Conservation (phyloP, 2,797 vertebrate species). For the Onychomys arenicola region DNA sequence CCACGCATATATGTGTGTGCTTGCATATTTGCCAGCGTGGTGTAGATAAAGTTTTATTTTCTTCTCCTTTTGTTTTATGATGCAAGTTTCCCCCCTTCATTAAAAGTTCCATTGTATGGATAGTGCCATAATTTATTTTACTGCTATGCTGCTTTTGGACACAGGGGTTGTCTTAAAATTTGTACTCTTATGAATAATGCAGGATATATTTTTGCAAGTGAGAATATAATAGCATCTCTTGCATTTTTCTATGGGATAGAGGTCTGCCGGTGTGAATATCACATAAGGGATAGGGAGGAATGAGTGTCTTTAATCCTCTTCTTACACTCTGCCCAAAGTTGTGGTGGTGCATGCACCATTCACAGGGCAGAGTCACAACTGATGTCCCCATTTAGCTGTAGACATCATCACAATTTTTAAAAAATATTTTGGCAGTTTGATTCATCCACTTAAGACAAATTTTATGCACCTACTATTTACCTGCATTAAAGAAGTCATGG, state of each 20-base stretch:
- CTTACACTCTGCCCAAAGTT: too few species aligned
- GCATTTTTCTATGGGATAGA: conserved; percentile 34
- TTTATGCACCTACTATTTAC: neutral
- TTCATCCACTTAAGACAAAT: neutral
- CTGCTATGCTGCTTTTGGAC: conserved; percentile 26
- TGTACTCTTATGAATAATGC: conserved; percentile 66
- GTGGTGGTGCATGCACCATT: fast-evolving
- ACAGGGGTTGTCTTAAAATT: conserved; percentile 48
- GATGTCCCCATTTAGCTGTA: neutral
- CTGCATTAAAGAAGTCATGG: neutral
- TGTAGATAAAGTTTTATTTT: conserved; percentile 55
- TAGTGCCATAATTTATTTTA: conserved; percentile 40
- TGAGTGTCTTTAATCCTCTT: neutral
- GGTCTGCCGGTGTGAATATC: neutral
- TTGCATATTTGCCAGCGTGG: neutral
- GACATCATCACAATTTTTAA: neutral
- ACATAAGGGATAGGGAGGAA: neutral
- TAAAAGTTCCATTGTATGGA: conserved; percentile 5
- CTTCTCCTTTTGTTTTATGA: conserved; percentile 38
- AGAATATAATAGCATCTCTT: conserved; percentile 48
- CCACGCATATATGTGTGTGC: neutral
- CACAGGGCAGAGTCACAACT: neutral
- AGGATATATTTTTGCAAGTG: conserved; percentile 33
- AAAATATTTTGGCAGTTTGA: neutral
- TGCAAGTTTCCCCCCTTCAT: neutral